Percentiles rank a stretch among this genome's conserved stretches.
Evolutionary conservation across 2,113 vertebrate genomes (phyloP).

Genomic region (Apteryx owenii): DNA sequence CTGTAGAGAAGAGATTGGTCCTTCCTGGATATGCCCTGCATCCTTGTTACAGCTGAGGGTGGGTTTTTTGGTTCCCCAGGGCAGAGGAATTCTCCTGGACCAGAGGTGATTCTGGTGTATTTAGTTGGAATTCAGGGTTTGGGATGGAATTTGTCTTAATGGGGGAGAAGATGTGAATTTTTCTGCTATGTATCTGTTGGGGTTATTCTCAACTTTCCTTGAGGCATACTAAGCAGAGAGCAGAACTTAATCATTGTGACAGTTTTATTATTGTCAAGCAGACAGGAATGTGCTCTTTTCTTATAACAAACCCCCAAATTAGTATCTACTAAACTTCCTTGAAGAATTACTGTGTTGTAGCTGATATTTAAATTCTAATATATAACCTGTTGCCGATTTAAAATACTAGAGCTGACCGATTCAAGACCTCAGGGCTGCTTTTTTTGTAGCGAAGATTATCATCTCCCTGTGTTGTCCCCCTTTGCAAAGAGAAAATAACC

Average conservation of each 20-base stretch:
- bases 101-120: background rate
- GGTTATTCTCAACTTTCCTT: background rate
- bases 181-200: background rate
- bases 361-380: background rate
- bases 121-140: background rate
- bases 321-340: background rate
- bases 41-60: background rate
- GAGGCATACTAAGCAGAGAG: background rate
- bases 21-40: background rate
- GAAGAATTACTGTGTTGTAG: background rate
- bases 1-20: background rate
- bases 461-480: background rate
- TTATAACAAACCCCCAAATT: background rate
- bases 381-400: background rate
- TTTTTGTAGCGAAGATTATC: background rate
- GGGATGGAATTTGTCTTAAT: background rate
- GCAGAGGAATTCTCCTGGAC: background rate
- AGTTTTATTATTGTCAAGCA: background rate
- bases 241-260: background rate
- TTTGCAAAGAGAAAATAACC: background rate
- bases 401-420: background rate
- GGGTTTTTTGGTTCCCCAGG: background rate
- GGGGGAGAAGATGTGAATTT: background rate
- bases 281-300: background rate
- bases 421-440: background rate